These are phyloP conservation scores for Poeciliopsis turneri DNA, from an alignment of 2,797 vertebrate genomes.

Conservation along the genomic window DNA sequence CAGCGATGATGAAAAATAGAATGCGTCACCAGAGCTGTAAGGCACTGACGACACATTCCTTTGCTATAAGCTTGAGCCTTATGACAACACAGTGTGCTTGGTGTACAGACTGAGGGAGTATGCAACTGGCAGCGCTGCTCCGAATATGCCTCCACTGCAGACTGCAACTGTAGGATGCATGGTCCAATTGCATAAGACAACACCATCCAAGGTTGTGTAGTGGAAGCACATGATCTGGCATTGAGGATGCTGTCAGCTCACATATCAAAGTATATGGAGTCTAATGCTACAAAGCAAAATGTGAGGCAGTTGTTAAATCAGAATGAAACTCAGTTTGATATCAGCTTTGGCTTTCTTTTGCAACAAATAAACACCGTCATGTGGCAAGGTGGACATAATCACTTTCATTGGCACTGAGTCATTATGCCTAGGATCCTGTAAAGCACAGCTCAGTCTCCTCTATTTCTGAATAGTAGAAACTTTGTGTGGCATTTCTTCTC, in stretches of 20 bases:
- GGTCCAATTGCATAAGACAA: slow-evolving; percentile 41
- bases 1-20: slow-evolving; percentile 60
- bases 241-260: slow-evolving; percentile 56
- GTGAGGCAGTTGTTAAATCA: slow-evolving; percentile 42
- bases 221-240: slow-evolving; percentile 39
- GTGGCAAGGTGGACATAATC: slow-evolving; percentile 20
- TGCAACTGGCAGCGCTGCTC: slow-evolving; percentile 40
- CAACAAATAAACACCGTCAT: slow-evolving; percentile 12
- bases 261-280: slow-evolving; percentile 39
- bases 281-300: slow-evolving; percentile 30
- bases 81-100: slow-evolving; percentile 38
- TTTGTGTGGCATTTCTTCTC: background rate
- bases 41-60: slow-evolving; percentile 60
- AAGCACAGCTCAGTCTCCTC: slow-evolving; percentile 18
- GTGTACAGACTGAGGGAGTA: slow-evolving; percentile 44
- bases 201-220: slow-evolving; percentile 25
- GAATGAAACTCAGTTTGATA: slow-evolving; percentile 20
- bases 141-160: slow-evolving; percentile 32
- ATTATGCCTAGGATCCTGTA: slow-evolving; percentile 1
- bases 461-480: slow-evolving; percentile 15
- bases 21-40: slow-evolving; percentile 70
- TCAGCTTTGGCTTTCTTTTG: background rate
- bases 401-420: slow-evolving; percentile 10
- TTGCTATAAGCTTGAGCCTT: slow-evolving; percentile 36
- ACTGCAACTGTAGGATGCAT: slow-evolving; percentile 27